Conservation (phyloP, 2,797 vertebrate species). For the Loris lydekkerianus region DNA sequence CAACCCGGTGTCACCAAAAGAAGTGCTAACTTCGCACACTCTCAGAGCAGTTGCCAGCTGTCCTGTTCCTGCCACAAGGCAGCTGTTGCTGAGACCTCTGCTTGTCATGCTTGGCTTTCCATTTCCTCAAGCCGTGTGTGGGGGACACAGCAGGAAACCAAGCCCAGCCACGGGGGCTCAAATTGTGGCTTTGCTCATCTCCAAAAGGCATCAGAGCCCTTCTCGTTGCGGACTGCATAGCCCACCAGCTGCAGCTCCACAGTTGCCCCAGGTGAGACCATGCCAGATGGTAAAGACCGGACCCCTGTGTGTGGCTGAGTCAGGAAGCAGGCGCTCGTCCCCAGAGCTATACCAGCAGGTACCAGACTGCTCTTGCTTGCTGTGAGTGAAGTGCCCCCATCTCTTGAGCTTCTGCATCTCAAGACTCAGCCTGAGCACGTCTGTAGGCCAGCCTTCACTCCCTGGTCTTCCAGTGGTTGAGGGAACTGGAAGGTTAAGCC, state of each 20-base stretch:
- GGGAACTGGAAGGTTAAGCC: no score
- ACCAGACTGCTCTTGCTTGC: neutral
- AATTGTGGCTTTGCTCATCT: neutral
- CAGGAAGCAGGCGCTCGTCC: no score
- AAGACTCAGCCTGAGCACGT: neutral
- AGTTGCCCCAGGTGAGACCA: neutral
- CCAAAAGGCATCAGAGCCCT: neutral
- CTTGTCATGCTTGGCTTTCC: neutral
- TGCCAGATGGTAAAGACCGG: neutral
- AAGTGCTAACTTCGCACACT: neutral
- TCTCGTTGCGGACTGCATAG: neutral
- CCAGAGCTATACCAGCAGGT: neutral
- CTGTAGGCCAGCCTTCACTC: neutral
- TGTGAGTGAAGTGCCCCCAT: neutral
- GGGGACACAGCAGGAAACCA: neutral
- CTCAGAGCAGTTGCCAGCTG: neutral
- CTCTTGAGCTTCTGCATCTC: neutral
- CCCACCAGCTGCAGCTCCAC: neutral
- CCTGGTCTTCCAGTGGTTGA: rapidly evolving
- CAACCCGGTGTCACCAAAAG: neutral
- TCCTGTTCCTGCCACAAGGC: neutral
- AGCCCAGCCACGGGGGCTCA: neutral
- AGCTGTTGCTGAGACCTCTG: neutral
- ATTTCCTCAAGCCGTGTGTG: neutral
- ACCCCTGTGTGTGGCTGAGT: neutral